Percentiles rank a stretch among this genome's conserved stretches.
Evolutionary conservation across 2,888 invertebrate species (phyloP).

Genomic region (Megaustenia siamemsis): DNA sequence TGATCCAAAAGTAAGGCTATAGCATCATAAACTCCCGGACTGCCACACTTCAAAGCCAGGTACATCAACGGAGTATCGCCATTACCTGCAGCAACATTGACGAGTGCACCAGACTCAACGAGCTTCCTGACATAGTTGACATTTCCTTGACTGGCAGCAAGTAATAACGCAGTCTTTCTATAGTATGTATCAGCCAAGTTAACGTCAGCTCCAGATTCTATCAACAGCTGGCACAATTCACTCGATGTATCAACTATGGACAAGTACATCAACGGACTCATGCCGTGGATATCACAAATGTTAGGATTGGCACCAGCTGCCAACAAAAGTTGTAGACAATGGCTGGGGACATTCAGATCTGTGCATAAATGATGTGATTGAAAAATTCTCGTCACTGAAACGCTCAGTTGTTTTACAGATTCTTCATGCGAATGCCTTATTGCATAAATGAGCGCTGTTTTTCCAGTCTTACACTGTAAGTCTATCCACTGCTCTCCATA

Average conservation of each 20-base stretch:
- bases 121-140: neutral
- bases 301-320: neutral
- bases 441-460: conserved; percentile 37
- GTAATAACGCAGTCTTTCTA: neutral
- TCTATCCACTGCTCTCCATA: neutral
- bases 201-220: conserved; percentile 28
- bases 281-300: neutral
- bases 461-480: neutral
- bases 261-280: conserved; percentile 15
- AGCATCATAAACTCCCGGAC: neutral
- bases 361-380: neutral
- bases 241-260: neutral
- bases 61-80: neutral
- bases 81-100: neutral
- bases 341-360: no score
- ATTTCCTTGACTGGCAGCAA: neutral
- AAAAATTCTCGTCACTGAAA: neutral
- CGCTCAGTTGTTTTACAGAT: neutral
- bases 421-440: neutral
- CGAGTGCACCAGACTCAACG: neutral
- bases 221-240: neutral
- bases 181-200: neutral
- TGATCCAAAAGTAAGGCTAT: no score
- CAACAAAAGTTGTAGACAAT: conserved; percentile 9
- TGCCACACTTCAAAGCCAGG: neutral